A percentile compares a stretch with the other conserved stretches of the same genome.
Evolutionary conservation across 1,140 invertebrate species (phyloP).

Genomic region (Cardiocondyla obscurior): DNA sequence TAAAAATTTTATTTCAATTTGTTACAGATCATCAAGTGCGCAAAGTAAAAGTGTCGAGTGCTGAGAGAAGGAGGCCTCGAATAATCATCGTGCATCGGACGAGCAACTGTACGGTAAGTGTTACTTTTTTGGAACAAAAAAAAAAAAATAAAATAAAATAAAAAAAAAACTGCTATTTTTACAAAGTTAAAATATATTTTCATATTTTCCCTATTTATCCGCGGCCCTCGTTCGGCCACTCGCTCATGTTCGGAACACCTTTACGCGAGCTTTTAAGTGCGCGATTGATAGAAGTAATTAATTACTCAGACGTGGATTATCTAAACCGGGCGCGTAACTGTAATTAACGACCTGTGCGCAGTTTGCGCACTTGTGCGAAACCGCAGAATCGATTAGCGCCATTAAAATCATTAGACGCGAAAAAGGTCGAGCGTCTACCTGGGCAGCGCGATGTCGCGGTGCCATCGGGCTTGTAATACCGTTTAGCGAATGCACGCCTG

Average conservation of each 20-base stretch:
- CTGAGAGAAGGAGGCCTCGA: too few relatives aligned
- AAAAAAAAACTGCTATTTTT: too few relatives aligned
- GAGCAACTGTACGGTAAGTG: too few relatives aligned
- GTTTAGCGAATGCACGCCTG: conserved; percentile 42
- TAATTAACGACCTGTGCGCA: conserved; percentile 27
- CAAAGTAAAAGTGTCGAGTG: too few relatives aligned
- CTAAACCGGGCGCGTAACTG: conserved; percentile 22
- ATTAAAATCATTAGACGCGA: conserved; percentile 50
- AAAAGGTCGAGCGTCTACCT: conserved; percentile 21
- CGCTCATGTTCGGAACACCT: background rate
- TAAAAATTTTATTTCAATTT: too few relatives aligned
- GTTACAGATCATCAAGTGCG: too few relatives aligned
- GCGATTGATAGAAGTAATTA: conserved; percentile 33
- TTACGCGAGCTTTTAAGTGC: background rate
- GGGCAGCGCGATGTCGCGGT: conserved; percentile 26
- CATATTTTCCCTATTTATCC: background rate
- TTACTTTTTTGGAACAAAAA: too few relatives aligned
- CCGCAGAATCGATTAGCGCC: conserved; percentile 34
- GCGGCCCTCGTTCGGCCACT: background rate
- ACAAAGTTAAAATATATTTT: too few relatives aligned
- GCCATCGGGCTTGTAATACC: conserved; percentile 44
- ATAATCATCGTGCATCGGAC: too few relatives aligned
- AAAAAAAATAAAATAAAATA: too few relatives aligned
- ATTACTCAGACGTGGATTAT: conserved; percentile 28
- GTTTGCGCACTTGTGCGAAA: conserved; percentile 37